These are phyloP conservation scores for Aricia agestis DNA, from an alignment of 1,140 invertebrate species.

Conservation along the genomic window DNA sequence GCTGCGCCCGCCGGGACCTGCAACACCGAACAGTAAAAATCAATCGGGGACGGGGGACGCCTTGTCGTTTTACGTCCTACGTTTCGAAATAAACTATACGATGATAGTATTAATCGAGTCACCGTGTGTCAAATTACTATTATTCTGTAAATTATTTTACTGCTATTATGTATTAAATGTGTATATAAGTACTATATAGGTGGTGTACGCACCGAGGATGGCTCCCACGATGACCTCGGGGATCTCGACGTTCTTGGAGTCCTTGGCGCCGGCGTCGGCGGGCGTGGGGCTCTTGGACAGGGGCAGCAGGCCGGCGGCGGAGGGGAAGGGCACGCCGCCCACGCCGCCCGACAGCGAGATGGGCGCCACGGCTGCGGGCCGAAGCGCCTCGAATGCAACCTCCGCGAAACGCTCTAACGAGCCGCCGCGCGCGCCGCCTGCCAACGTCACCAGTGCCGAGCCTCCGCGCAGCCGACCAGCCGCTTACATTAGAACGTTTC, in stretches of 20 bases:
- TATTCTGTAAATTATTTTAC: too few relatives aligned
- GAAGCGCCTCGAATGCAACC: constrained; percentile 83
- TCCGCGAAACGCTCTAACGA: constrained; percentile 83
- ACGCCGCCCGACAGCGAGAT: constrained; percentile 82
- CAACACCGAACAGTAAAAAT: too few relatives aligned
- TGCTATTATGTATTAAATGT: too few relatives aligned
- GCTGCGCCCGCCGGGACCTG: constrained; percentile 93
- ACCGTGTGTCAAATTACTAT: too few relatives aligned
- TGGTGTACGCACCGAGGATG: constrained; percentile 84
- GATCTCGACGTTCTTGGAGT: constrained; percentile 94
- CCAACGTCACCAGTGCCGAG: constrained; percentile 56
- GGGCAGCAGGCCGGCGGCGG: constrained; percentile 85
- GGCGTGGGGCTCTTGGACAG: constrained; percentile 91
- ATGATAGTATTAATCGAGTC: too few relatives aligned
- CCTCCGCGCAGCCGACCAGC: constrained; percentile 28
- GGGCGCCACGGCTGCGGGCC: constrained; percentile 81
- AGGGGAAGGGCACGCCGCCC: constrained; percentile 82
- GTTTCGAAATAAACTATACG: too few relatives aligned
- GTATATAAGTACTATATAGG: too few relatives aligned
- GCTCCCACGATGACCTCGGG: constrained; percentile 97
- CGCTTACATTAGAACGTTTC: constrained; percentile 68
- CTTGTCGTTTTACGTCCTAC: too few relatives aligned
- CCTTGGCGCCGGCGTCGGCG: constrained; percentile 83
- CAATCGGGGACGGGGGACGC: too few relatives aligned
- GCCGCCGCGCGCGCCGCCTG: constrained; percentile 78